Percentiles rank a stretch among this genome's conserved stretches.
Conservation (phyloP, 2,888 invertebrate genomes). For the Stictocephala bisonia region DNA sequence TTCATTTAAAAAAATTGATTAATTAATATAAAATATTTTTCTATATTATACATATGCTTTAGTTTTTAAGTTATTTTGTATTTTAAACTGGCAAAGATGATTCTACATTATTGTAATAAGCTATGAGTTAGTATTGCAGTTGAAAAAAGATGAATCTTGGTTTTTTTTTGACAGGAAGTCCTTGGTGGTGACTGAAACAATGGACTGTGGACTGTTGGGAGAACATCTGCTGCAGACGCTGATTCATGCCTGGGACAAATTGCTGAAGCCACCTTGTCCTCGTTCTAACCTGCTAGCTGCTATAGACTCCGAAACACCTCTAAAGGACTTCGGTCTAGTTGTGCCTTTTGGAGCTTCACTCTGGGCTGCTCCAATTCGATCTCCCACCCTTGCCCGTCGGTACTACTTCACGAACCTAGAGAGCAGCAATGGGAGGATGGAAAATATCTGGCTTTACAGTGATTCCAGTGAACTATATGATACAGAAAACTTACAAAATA, state of each 20-base stretch:
- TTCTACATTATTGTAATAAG: no score
- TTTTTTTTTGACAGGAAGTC: conserved; percentile 64
- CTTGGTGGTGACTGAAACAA: conserved; percentile 79
- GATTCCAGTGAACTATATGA: conserved; percentile 72
- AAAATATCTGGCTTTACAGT: conserved; percentile 63
- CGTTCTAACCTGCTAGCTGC: conserved; percentile 38
- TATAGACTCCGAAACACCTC: conserved; percentile 31
- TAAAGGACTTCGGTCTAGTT: conserved; percentile 65
- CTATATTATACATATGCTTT: no score
- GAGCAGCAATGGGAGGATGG: conserved; percentile 59
- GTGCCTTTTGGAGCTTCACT: conserved; percentile 73
- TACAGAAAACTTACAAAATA: conserved; percentile 73
- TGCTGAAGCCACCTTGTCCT: conserved; percentile 64
- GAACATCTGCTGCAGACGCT: conserved; percentile 77
- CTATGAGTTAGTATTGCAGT: neutral
- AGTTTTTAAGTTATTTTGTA: no score
- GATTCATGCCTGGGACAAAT: conserved; percentile 75
- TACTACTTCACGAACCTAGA: conserved; percentile 53
- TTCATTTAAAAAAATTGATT: no score
- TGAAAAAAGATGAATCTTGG: conserved; percentile 1
- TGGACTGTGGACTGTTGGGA: conserved; percentile 84
- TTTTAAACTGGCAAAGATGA: no score
- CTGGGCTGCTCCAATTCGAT: conserved; percentile 73
- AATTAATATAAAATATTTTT: no score
- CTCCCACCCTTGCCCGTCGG: conserved; percentile 65